phyloP scores from a whole-genome alignment of 2,888 invertebrate genomes.

The Sphinx pinastri region DNA sequence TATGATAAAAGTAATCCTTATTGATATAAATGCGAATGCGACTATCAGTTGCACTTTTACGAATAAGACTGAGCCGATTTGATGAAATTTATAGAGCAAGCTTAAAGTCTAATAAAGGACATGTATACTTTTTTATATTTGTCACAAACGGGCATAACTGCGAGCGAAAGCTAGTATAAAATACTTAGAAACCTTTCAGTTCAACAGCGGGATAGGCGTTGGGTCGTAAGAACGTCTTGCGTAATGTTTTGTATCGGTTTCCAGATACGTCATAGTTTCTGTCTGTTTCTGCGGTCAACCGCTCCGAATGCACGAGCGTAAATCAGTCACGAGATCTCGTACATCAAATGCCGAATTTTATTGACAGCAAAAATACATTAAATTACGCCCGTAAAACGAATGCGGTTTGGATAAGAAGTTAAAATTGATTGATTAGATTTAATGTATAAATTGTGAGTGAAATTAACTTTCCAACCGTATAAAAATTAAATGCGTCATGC shows the following conservation, averaged over 20 bases:
- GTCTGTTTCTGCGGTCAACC: conserved; percentile 29
- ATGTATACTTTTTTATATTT: too few relatives aligned
- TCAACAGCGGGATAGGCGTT: too few relatives aligned
- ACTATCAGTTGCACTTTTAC: too few relatives aligned
- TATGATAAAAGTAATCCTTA: not conserved
- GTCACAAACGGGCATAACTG: too few relatives aligned
- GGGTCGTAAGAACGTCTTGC: not conserved
- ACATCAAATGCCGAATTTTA: conserved; percentile 43
- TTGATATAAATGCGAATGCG: not conserved
- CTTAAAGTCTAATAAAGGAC: too few relatives aligned
- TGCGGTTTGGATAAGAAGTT: conserved; percentile 43
- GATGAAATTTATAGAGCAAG: too few relatives aligned
- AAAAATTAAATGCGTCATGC: not conserved
- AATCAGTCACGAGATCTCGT: conserved; percentile 40
- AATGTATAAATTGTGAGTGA: conserved; percentile 43
- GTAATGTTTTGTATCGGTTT: conserved; percentile 28
- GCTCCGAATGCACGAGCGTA: conserved; percentile 38
- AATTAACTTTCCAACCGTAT: conserved; percentile 33
- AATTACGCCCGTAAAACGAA: conserved; percentile 43
- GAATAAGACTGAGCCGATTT: too few relatives aligned
- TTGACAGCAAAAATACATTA: conserved; percentile 45
- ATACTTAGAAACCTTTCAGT: not conserved
- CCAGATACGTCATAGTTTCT: conserved; percentile 37
- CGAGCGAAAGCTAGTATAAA: too few relatives aligned
- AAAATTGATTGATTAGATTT: conserved; percentile 47